These are phyloP conservation scores for Gobius niger DNA, from an alignment of 2,113 vertebrate species.

Conservation along the genomic window DNA sequence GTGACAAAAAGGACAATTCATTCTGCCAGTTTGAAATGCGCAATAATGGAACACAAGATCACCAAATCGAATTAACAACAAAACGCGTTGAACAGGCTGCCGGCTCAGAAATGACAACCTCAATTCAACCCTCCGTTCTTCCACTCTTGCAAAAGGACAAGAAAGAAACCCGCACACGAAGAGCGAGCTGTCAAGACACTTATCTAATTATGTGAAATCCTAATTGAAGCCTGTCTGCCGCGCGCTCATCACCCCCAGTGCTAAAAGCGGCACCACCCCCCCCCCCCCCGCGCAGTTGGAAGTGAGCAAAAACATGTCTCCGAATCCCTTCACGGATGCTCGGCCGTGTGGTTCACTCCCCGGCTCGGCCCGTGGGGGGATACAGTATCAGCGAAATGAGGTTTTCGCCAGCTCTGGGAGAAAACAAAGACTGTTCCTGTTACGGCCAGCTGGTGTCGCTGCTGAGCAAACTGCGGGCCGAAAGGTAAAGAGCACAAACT, in stretches of 20 bases:
- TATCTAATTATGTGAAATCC: slow-evolving; percentile 12
- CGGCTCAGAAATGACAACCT: not conserved
- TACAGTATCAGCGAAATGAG: slow-evolving; percentile 34
- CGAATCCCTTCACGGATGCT: slow-evolving; percentile 62
- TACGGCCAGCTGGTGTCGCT: slow-evolving; percentile 3
- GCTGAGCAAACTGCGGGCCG: slow-evolving; percentile 6
- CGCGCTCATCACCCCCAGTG: slow-evolving; percentile 13
- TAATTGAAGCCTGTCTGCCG: slow-evolving; percentile 21
- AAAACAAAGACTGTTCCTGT: slow-evolving; percentile 14
- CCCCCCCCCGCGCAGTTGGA: slow-evolving; percentile 23
- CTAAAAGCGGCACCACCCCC: slow-evolving; percentile 23
- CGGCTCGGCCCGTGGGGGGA: slow-evolving; percentile 31
- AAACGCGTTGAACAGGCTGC: not conserved
- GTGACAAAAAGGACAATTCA: slow-evolving; percentile 11
- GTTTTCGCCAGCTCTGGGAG: slow-evolving; percentile 41
- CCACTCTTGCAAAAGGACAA: not conserved
- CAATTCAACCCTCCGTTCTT: not conserved
- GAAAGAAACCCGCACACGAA: not conserved
- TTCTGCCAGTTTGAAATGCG: slow-evolving; percentile 5
- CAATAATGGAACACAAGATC: not conserved
- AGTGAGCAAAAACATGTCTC: slow-evolving; percentile 9
- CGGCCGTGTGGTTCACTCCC: slow-evolving; percentile 49
- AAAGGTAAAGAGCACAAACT: slow-evolving; percentile 23
- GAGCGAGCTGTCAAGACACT: not conserved
- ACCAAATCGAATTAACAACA: not conserved